phyloP scores from a whole-genome alignment of 2,113 vertebrate species.

The Calypte anna region DNA sequence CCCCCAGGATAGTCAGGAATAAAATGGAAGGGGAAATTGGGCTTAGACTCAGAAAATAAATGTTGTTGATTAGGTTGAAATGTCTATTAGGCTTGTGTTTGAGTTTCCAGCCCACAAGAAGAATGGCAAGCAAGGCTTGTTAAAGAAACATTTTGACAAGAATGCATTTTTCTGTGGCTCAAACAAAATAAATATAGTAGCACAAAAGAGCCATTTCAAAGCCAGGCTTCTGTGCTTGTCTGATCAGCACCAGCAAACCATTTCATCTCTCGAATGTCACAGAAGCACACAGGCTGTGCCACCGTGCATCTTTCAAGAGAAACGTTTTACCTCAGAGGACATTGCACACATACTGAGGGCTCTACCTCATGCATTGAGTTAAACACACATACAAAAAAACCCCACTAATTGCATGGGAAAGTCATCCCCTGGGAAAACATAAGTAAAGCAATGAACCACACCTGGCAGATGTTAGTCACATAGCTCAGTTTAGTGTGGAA shows the following conservation, averaged over 20 bases:
- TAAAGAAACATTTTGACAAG: slow-evolving; percentile 57
- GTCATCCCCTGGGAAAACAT: neutral
- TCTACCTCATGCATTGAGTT: neutral
- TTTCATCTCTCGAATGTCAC: slow-evolving; percentile 51
- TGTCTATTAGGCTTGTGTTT: slow-evolving; percentile 33
- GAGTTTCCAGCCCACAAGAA: slow-evolving; percentile 16
- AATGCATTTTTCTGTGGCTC: slow-evolving; percentile 10
- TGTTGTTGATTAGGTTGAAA: neutral
- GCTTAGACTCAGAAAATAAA: neutral
- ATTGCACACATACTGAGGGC: neutral
- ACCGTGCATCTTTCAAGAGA: neutral
- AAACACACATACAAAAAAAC: neutral
- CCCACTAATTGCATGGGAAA: neutral
- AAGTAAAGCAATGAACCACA: neutral
- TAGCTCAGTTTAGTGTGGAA: neutral
- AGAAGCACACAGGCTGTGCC: neutral
- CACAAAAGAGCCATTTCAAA: slow-evolving; percentile 35
- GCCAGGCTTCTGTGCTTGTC: slow-evolving; percentile 37
- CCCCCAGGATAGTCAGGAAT: neutral
- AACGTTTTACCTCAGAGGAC: slow-evolving; percentile 25
- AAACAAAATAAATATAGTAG: slow-evolving; percentile 52
- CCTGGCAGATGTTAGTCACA: neutral
- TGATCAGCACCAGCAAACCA: slow-evolving; percentile 15
- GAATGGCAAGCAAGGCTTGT: slow-evolving; percentile 22
- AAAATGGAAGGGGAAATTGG: neutral